Percentiles rank a stretch among this genome's conserved stretches.
phyloP scores from a whole-genome alignment of 2,888 invertebrate genomes.

The Gandaritis pyraliata region DNA sequence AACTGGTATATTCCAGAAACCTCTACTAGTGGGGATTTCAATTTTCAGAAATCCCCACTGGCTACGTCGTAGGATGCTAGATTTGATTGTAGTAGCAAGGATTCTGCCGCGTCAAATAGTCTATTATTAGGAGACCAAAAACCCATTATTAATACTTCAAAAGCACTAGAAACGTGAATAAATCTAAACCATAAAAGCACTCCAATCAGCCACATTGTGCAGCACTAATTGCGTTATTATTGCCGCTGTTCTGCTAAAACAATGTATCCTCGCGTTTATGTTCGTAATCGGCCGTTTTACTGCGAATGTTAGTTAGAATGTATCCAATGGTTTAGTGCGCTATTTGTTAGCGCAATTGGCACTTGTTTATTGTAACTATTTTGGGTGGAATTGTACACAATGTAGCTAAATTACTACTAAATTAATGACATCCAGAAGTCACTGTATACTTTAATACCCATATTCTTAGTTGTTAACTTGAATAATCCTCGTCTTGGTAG shows the following conservation, averaged over 20 bases:
- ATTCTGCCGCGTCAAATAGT: too few relatives aligned
- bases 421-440: not conserved
- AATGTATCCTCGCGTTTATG: conserved; percentile 38
- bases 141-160: not conserved
- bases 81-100: too few relatives aligned
- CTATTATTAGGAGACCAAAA: too few relatives aligned
- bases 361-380: conserved; percentile 20
- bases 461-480: too few relatives aligned
- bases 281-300: conserved; percentile 31
- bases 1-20: too few relatives aligned
- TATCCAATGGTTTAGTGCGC: conserved; percentile 28
- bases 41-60: too few relatives aligned
- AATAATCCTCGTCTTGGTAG: too few relatives aligned
- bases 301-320: conserved; percentile 30
- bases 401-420: not conserved
- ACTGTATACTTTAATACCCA: too few relatives aligned
- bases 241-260: conserved; percentile 35
- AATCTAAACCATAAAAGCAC: conserved; percentile 28
- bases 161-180: conserved; percentile 10
- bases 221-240: conserved; percentile 46
- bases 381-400: not conserved
- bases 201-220: conserved; percentile 38
- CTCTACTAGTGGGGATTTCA: too few relatives aligned
- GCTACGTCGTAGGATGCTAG: too few relatives aligned
- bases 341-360: conserved; percentile 27